Evolutionary conservation across 2,888 invertebrate species (phyloP).

Genomic region (Labia minor): DNA sequence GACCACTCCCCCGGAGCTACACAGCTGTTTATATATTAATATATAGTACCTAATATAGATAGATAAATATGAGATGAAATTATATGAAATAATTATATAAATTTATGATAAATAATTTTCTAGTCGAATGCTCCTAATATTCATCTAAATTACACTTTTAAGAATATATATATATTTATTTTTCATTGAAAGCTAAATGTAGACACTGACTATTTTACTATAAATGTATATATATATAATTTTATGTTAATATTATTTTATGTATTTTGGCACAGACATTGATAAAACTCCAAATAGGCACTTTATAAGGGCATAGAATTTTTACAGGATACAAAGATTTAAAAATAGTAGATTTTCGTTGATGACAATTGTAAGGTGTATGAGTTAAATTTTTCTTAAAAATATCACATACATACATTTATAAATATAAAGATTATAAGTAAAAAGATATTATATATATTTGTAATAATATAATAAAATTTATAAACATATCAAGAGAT

Average conservation of each 20-base stretch:
- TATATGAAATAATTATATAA: too few relatives aligned
- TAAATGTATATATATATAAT: background rate
- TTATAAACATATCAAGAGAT: too few relatives aligned
- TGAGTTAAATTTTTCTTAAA: background rate
- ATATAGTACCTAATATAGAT: too few relatives aligned
- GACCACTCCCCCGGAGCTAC: too few relatives aligned
- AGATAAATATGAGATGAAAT: too few relatives aligned
- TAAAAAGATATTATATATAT: background rate
- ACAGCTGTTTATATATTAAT: too few relatives aligned
- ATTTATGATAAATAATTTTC: too few relatives aligned
- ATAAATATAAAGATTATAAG: background rate
- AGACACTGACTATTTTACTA: background rate
- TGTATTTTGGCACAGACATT: slow-evolving; percentile 7
- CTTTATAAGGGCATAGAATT: slow-evolving; percentile 13
- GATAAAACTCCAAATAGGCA: slow-evolving; percentile 8
- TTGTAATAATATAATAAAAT: too few relatives aligned
- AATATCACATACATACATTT: slow-evolving; percentile 1
- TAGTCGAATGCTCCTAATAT: too few relatives aligned
- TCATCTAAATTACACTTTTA: too few relatives aligned
- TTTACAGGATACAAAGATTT: slow-evolving; percentile 7
- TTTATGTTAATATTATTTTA: background rate
- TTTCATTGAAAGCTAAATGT: background rate
- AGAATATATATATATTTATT: background rate
- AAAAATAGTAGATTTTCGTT: background rate
- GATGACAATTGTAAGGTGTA: background rate